phyloP scores from a whole-genome alignment of 2,797 vertebrate genomes.

The Crypturellus tataupa region DNA sequence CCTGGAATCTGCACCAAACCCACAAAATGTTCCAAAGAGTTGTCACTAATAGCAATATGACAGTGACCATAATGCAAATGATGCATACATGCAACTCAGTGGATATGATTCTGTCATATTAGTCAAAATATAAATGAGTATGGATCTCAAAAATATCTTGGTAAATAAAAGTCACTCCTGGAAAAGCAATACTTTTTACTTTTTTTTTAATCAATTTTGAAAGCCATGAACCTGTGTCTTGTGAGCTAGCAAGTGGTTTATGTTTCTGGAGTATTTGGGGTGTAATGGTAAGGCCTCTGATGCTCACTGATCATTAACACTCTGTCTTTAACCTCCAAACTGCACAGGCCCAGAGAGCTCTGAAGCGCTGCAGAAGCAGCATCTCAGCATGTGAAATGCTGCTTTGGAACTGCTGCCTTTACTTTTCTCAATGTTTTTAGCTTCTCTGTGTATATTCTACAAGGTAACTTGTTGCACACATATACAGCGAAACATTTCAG shows the following conservation, averaged over 20 bases:
- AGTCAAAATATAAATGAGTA: background rate
- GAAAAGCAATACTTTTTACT: background rate
- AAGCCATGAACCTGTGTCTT: background rate
- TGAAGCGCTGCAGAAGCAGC: background rate
- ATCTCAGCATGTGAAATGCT: background rate
- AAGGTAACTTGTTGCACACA: background rate
- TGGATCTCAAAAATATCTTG: background rate
- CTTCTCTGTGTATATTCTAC: background rate
- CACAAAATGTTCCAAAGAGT: background rate
- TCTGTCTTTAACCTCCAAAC: background rate
- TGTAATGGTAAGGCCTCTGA: background rate
- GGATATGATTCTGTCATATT: background rate
- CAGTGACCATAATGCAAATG: accelerated
- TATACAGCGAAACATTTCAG: background rate
- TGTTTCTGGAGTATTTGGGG: background rate
- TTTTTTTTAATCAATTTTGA: background rate
- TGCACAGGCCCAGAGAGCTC: background rate
- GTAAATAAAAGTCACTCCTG: background rate
- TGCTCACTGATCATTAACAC: background rate
- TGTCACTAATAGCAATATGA: background rate
- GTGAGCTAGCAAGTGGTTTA: background rate
- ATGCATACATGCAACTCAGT: accelerated
- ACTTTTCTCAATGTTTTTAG: background rate
- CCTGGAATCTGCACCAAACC: background rate
- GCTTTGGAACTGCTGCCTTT: background rate